Conservation (phyloP, 92 coral and sea anemone genomes). For the Chrysogorgia sp. region DNA sequence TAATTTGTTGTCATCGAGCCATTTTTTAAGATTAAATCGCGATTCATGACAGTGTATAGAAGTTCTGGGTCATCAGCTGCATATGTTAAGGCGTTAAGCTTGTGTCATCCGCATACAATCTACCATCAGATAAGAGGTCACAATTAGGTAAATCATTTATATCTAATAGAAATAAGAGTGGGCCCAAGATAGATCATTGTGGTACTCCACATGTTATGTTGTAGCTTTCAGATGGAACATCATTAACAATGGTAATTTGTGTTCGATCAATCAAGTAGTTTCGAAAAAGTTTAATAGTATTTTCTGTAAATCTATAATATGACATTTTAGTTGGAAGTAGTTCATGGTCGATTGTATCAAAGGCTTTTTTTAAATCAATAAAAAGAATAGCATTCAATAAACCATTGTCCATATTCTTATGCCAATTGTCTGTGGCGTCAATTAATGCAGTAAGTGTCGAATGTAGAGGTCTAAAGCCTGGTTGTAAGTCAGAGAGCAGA, state of each 20-base stretch:
- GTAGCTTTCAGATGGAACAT: not conserved
- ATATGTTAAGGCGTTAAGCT: not conserved
- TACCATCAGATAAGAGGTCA: not conserved
- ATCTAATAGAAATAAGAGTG: not conserved
- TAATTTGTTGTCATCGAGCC: no score
- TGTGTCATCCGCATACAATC: not conserved
- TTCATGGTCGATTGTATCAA: no score
- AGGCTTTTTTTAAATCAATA: no score
- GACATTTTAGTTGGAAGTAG: no score
- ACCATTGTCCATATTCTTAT: no score
- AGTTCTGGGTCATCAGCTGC: not conserved
- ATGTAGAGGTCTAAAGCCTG: no score
- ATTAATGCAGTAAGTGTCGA: no score
- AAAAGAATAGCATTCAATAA: no score
- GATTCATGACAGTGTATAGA: conserved; percentile 1
- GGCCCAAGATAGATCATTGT: not conserved
- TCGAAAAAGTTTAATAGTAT: not conserved
- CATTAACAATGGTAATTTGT: not conserved
- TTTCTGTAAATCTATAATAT: not conserved
- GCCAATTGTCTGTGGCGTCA: no score
- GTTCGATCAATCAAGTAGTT: not conserved
- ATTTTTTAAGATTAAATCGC: conserved; percentile 24
- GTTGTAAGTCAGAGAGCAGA: no score
- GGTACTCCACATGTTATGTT: not conserved
- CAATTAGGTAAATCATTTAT: not conserved